Evolutionary conservation across 2,113 vertebrate genomes (phyloP), one percentile per base, ranked within the genome.

Genomic region (Semicossyphus pulcher): DNA sequence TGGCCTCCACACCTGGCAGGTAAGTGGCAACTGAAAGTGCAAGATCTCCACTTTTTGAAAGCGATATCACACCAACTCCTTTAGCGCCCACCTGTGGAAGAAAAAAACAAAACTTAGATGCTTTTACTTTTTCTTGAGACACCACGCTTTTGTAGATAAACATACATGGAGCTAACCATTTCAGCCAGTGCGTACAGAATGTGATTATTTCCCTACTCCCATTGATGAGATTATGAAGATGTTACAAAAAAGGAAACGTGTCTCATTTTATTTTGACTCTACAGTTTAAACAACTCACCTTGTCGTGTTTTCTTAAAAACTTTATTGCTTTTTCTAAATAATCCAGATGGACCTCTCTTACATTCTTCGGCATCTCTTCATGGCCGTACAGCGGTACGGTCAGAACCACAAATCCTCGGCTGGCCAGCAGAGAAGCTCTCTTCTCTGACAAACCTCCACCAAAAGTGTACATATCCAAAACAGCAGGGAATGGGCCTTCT

Each of bases 11-110:
- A 14, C 62, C 54, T 2, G 67, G n/a, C 16, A 89, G 36, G 10
- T 48, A 84, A 4, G 89, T 62, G 11, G 83, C 63, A 10, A 78
- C 3, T n/a, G 85, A 79, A 11, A 85, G 76, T 1, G 78, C 78
- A 0, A 82, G 29, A 42, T 82, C 81, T 11, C 16, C 72, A 14
- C 45, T 61, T 41, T 87, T 85, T 31, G 85, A 87, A 2, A 45
- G 32, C 1, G 68, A 73, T n/a, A 85, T 15, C 0, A 87, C 6
- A 6, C 82, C 86, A 28, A 85, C 60, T 57, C 68, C 72, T 56
- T 53, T 54, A 54, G 71, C 39, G 34, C 59, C 75, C 29, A 58
- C 67, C 85, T 84, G 58, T 4, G 1, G 11, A 34, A 7, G 14
- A 18, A 42, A 29, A 52, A 31, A n/a, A 23, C 1, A 32, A 25